Evolutionary conservation across 2,888 invertebrate genomes (phyloP).

Genomic region (Crocallis elinguaria): DNA sequence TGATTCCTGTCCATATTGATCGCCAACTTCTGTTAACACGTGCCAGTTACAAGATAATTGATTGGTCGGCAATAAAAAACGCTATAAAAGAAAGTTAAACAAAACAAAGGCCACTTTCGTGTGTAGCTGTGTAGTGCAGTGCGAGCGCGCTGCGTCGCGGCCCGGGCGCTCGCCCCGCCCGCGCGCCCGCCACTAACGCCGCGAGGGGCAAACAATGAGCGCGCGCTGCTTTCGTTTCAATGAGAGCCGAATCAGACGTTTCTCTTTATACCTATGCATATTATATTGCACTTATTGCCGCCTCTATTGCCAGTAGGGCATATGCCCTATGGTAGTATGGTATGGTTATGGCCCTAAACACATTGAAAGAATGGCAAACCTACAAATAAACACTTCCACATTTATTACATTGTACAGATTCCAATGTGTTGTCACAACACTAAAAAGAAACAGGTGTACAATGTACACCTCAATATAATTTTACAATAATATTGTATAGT

Average conservation of each 20-base stretch:
- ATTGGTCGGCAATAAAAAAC: not conserved
- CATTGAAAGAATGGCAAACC: too few species aligned
- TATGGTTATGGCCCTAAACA: too few species aligned
- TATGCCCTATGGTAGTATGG: not conserved
- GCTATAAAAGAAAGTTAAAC: constrained; percentile 25
- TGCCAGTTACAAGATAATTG: not conserved
- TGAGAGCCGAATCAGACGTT: constrained; percentile 44
- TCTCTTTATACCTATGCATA: constrained; percentile 36
- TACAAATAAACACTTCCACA: too few species aligned
- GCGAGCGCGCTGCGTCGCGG: too few species aligned
- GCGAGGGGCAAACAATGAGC: constrained; percentile 44
- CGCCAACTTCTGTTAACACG: not conserved
- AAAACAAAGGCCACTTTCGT: constrained; percentile 24
- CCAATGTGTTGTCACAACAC: too few species aligned
- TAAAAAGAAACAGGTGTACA: too few species aligned
- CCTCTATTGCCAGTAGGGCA: not conserved
- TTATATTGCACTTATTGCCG: constrained; percentile 4
- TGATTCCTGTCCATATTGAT: not conserved
- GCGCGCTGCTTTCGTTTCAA: constrained; percentile 50
- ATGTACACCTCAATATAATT: too few species aligned
- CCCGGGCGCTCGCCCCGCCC: too few species aligned
- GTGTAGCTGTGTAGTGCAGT: not conserved
- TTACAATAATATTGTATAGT: too few species aligned
- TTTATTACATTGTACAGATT: too few species aligned
- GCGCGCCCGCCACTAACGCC: too few species aligned